Conservation (phyloP, 1,140 invertebrate species). For the Papilio xuthus region DNA sequence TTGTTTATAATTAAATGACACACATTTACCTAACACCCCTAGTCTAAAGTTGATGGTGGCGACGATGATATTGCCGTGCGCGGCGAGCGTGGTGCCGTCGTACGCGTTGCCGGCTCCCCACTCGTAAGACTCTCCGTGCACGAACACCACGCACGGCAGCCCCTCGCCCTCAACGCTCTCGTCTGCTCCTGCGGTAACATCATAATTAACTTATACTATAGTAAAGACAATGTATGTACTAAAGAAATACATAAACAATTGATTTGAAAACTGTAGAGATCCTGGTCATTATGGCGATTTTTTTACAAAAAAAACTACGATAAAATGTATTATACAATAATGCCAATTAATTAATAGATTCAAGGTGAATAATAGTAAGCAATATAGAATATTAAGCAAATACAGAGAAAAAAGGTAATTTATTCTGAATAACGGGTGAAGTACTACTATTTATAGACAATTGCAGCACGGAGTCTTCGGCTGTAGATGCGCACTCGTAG, state of each 20-base stretch:
- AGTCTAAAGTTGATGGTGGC: slow-evolving; percentile 99
- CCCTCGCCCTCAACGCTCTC: slow-evolving; percentile 57
- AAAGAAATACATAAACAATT: background rate
- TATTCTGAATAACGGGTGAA: background rate
- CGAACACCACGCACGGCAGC: slow-evolving; percentile 89
- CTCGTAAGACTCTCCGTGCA: slow-evolving; percentile 97
- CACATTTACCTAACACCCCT: slow-evolving; percentile 93
- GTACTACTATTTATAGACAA: slow-evolving; percentile 17
- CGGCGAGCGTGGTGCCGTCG: slow-evolving; percentile 95
- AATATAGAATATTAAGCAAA: background rate
- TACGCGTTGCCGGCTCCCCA: slow-evolving; percentile 97
- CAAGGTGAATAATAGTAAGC: background rate
- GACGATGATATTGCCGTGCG: slow-evolving; percentile 95
- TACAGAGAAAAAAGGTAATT: background rate
- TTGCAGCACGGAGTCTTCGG: slow-evolving; percentile 36
- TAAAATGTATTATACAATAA: background rate
- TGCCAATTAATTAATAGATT: background rate
- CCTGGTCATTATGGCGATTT: background rate
- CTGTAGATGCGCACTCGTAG: slow-evolving; percentile 46
- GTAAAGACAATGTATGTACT: background rate
- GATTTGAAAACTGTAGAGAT: background rate
- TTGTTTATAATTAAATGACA: slow-evolving; percentile 12
- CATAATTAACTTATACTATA: background rate
- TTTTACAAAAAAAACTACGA: background rate
- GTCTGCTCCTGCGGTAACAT: slow-evolving; percentile 51